phyloP scores from a whole-genome alignment of 1,140 invertebrate species.

The Drosophila orosa region DNA sequence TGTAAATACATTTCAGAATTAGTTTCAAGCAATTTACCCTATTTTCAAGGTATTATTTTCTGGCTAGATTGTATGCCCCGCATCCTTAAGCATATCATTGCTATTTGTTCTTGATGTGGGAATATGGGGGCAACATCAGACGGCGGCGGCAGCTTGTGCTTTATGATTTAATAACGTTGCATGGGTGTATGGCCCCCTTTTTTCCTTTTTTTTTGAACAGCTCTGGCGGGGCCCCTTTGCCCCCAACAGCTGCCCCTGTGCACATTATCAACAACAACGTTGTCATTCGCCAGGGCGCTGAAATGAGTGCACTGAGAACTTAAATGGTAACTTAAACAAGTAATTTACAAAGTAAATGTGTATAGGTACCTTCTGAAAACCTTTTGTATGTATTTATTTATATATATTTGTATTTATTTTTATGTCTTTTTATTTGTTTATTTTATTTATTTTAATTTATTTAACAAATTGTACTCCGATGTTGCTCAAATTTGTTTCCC shows the following conservation, averaged over 20 bases:
- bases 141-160: constrained; percentile 69
- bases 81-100: constrained; percentile 23
- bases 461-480: no score
- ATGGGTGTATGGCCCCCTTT: constrained; percentile 38
- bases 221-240: neutral
- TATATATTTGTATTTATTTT: no score
- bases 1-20: no score
- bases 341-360: neutral
- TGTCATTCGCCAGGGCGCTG: constrained; percentile 18
- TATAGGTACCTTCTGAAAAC: neutral
- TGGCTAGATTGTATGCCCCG: neutral
- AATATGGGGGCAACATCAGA: constrained; percentile 57
- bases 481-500: no score
- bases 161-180: constrained; percentile 79
- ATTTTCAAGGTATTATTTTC: neutral
- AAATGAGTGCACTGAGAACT: constrained; percentile 12
- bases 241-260: constrained; percentile 8
- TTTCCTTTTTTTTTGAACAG: neutral
- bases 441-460: no score
- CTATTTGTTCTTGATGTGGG: constrained; percentile 46
- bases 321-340: neutral
- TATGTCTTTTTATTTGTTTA: no score
- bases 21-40: neutral
- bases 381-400: no score
- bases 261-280: constrained; percentile 61